Evolutionary conservation across 2,113 vertebrate genomes (phyloP).

Genomic region (Syrmaticus mikado): DNA sequence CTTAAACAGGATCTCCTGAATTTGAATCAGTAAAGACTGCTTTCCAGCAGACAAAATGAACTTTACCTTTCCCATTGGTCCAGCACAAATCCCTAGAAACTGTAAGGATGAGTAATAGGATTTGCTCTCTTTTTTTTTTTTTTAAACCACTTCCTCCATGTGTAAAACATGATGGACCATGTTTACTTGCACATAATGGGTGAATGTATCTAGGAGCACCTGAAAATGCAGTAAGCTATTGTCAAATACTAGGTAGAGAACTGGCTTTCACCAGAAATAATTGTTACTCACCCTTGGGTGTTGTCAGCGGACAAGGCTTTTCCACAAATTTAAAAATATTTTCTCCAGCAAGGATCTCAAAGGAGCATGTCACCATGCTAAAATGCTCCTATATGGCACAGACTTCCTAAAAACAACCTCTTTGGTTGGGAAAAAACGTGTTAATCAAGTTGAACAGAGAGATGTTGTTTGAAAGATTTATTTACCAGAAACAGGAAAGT

Average conservation of each 20-base stretch:
- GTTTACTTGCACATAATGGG: background rate
- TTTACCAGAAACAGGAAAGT: background rate
- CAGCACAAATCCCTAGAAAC: background rate
- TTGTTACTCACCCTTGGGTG: constrained; percentile 50
- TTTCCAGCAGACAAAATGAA: background rate
- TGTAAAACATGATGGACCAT: background rate
- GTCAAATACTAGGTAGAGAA: background rate
- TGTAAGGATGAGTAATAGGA: background rate
- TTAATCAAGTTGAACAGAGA: background rate
- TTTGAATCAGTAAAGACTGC: background rate
- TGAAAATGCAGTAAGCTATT: background rate
- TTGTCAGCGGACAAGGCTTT: constrained; percentile 65
- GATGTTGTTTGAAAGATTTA: background rate
- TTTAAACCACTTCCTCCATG: background rate
- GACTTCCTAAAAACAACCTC: constrained; percentile 55
- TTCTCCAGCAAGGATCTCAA: constrained; percentile 67
- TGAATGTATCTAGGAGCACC: background rate
- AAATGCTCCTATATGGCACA: constrained; percentile 69
- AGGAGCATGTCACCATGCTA: constrained; percentile 65
- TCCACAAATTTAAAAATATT: constrained; percentile 76
- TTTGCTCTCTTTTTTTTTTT: background rate
- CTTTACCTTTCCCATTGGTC: background rate
- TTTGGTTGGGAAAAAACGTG: background rate
- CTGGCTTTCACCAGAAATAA: background rate
- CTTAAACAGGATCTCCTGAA: background rate